A percentile compares a stretch with the other conserved stretches of the same genome.
Conservation (phyloP, 2,113 vertebrate species). For the Microcebus lehilahytsara region DNA sequence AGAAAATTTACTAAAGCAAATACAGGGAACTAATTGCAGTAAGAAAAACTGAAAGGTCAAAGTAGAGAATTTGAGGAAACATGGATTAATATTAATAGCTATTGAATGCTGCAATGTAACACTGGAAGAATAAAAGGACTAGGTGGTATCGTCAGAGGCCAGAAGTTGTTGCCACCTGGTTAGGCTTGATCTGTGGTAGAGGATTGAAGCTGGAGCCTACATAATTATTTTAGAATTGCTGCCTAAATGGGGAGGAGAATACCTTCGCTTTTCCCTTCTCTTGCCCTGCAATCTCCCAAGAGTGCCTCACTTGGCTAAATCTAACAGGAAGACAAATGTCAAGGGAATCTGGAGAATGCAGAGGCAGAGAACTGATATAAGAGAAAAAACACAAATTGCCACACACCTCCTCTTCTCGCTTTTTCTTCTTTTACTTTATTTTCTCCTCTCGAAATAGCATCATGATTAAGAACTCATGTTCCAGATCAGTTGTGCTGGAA, state of each 20-base stretch:
- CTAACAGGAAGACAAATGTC: background rate
- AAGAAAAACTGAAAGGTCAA: background rate
- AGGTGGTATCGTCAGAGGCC: no score
- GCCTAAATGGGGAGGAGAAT: no score
- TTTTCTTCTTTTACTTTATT: background rate
- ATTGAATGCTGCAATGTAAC: background rate
- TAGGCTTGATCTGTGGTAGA: background rate
- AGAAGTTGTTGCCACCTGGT: background rate
- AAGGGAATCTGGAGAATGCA: background rate
- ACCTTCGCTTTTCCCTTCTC: background rate
- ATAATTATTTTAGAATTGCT: background rate
- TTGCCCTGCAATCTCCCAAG: background rate
- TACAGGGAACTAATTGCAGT: background rate
- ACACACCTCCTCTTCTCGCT: background rate
- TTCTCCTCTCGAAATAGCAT: background rate
- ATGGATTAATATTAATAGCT: background rate
- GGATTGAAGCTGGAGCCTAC: background rate
- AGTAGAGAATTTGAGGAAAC: background rate
- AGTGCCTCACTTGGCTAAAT: background rate
- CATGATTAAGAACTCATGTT: background rate
- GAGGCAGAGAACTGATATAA: background rate
- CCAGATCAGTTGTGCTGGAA: background rate
- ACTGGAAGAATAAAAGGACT: background rate
- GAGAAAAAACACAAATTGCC: background rate
- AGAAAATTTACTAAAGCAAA: background rate